A percentile compares a stretch with the other conserved stretches of the same genome.
phyloP scores from a whole-genome alignment of 37 sponge, comb jelly and placozoan species.

The Aphrocallistes beatrix region DNA sequence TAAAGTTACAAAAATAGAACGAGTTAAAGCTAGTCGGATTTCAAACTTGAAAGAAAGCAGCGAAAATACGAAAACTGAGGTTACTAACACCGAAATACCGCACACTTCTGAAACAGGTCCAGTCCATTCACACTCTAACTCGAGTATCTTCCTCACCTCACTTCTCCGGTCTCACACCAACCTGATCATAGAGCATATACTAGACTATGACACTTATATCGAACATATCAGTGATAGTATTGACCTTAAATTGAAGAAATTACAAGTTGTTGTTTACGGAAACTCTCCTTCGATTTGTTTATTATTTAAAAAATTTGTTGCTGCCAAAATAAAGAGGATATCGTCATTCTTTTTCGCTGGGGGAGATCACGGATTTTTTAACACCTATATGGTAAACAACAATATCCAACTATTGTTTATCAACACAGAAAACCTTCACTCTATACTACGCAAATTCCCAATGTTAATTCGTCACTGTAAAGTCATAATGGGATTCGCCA shows the following conservation, averaged over 20 bases:
- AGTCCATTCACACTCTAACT: too few species aligned
- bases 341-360: not conserved
- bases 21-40: too few species aligned
- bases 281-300: not conserved
- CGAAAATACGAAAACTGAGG: too few species aligned
- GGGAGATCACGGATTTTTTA: not conserved
- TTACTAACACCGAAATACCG: too few species aligned
- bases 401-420: not conserved
- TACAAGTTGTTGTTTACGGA: not conserved
- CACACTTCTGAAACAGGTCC: too few species aligned
- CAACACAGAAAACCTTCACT: too few species aligned
- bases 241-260: not conserved
- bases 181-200: not conserved
- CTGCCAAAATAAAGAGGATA: not conserved
- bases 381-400: not conserved
- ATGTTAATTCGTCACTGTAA: too few species aligned
- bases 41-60: too few species aligned
- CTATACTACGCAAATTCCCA: too few species aligned
- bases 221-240: not conserved
- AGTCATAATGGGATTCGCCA: too few species aligned
- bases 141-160: too few species aligned
- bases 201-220: not conserved
- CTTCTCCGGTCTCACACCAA: too few species aligned
- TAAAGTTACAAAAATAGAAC: not conserved
- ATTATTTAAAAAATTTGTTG: not conserved